These are phyloP conservation scores for Oscheius sp. DNA, from an alignment of 2,888 invertebrate species.

Conservation along the genomic window DNA sequence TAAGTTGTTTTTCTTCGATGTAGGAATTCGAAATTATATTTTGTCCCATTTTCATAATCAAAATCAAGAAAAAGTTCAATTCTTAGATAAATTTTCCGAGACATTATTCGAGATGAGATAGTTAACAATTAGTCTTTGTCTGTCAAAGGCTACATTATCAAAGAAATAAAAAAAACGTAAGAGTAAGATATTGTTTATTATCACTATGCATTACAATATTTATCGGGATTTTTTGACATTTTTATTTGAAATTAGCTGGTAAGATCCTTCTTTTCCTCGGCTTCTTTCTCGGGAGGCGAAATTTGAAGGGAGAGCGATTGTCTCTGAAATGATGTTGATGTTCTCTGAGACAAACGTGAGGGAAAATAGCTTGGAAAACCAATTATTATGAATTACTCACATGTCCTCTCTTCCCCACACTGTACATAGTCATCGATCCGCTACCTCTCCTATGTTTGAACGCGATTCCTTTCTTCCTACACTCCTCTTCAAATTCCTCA, in stretches of 20 bases:
- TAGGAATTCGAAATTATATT: too few relatives aligned
- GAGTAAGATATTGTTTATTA: too few relatives aligned
- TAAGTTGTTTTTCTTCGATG: too few relatives aligned
- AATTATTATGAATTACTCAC: neutral
- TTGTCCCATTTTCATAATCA: too few relatives aligned
- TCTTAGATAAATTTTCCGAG: too few relatives aligned
- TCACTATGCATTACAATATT: too few relatives aligned
- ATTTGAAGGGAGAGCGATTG: slow-evolving; percentile 9
- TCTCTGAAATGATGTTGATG: slow-evolving; percentile 6
- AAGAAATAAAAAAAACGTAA: too few relatives aligned
- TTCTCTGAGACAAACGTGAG: neutral
- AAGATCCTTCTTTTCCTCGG: neutral
- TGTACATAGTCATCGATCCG: slow-evolving; percentile 45
- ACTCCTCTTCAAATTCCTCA: slow-evolving; percentile 42
- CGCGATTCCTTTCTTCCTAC: slow-evolving; percentile 40
- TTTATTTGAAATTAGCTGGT: neutral
- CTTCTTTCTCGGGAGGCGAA: neutral
- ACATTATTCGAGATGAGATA: too few relatives aligned
- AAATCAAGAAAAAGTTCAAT: too few relatives aligned
- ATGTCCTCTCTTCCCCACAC: slow-evolving; percentile 29
- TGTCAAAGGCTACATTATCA: too few relatives aligned
- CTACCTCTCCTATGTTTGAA: slow-evolving; percentile 45
- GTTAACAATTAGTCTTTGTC: too few relatives aligned
- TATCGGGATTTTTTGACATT: too few relatives aligned
- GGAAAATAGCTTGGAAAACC: neutral